Base-by-base conservation (phyloP, 1,140 invertebrate species). In the Metaphire vulgaris region DNA sequence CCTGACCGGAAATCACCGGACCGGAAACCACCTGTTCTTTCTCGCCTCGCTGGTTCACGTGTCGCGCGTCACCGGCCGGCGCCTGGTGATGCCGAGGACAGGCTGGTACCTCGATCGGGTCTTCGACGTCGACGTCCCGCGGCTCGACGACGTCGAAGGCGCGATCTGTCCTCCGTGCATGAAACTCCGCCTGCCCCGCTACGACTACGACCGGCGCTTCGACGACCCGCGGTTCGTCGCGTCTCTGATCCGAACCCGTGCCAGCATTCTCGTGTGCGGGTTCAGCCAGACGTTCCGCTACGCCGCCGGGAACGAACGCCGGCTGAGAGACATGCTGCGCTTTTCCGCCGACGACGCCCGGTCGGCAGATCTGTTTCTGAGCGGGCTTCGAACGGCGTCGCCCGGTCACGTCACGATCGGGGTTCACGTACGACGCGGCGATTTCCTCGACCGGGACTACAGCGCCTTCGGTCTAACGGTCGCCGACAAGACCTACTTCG, bases 371-470 rank as follows among this genome's bases (percentile, higher is more conserved):
- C 41, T 6, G 6, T 56, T 56, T 21, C 41, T 56, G 6, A 12
- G 6, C 41, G 21, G 6, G 6, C 41, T 56, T 56, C 21, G 6
- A 12, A 56, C 6, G 6, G 6, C 6, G 21, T 21, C 21, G 21
- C 41, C 41, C 6, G n/a, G n/a, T n/a, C n/a, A n/a, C n/a, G n/a
- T n/a, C n/a, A 56, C 6, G 21, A 56, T 56, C 21, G 73, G 73
- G 15, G 69, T 78, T n/a, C 77, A 78, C 34, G 33, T 74, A 66
- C 31, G 77, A 30, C 72, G 69, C 26, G 77, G 77, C 2, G 77
- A 78, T 31, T 31, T 75, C 29, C 68, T 78, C 66, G 0, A 64
- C 0, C n/a, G 29, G 0, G 64, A 67, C 26, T 67, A 69, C 26
- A 16, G 71, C 15, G 1, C 21, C 1, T 76, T 26, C 41, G 77